Evolutionary conservation across 2,797 vertebrate species (phyloP).

Genomic region (Pangasius macronema): DNA sequence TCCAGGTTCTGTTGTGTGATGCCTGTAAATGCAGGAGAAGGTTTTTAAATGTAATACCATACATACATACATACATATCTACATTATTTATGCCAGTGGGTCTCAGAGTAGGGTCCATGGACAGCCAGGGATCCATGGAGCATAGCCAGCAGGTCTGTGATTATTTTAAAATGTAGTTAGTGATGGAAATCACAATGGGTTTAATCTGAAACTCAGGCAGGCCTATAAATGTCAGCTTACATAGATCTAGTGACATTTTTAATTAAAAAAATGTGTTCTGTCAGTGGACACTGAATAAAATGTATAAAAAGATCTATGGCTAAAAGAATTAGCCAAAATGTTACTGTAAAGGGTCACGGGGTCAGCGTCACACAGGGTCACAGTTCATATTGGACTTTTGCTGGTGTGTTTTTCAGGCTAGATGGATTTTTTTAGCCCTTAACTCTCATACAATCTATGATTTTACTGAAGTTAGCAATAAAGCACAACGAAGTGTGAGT

Average conservation of each 20-base stretch:
- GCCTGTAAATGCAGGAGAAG: not conserved
- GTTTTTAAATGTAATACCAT: not conserved
- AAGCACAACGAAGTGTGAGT: not conserved
- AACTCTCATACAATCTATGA: no score
- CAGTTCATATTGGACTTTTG: not conserved
- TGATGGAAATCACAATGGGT: not conserved
- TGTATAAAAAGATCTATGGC: not conserved
- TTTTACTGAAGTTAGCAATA: not conserved
- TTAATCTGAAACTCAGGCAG: not conserved
- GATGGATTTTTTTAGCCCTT: not conserved
- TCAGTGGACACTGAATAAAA: not conserved
- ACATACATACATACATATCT: not conserved
- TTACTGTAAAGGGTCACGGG: not conserved
- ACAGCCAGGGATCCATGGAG: not conserved
- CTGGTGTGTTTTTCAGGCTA: no score
- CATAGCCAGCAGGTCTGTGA: no score
- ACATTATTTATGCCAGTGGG: not conserved
- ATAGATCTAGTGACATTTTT: not conserved
- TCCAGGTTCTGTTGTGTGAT: constrained; percentile 13
- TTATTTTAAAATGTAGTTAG: not conserved
- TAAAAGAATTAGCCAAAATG: not conserved
- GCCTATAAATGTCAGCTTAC: not conserved
- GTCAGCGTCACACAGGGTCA: not conserved
- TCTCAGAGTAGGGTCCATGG: not conserved
- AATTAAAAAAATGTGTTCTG: not conserved